Conservation (phyloP, 2,888 invertebrate genomes). For the Lithophane leautieri region DNA sequence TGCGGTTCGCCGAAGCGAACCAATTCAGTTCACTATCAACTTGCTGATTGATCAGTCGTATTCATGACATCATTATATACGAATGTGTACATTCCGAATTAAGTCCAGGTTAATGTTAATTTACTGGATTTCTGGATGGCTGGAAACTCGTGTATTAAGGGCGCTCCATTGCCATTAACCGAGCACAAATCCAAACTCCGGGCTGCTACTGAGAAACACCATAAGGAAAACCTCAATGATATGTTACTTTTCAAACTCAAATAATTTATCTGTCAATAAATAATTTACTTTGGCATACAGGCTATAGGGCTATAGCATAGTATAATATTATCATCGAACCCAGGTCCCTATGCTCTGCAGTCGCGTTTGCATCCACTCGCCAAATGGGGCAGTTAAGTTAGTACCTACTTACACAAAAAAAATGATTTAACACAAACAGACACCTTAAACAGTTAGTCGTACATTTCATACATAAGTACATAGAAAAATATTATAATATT, state of each 20-base stretch:
- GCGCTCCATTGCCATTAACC: neutral
- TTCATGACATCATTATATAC: constrained; percentile 72
- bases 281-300: neutral
- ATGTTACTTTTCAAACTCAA: neutral
- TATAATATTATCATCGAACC: neutral
- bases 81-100: constrained; percentile 35
- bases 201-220: neutral
- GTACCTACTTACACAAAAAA: neutral
- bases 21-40: constrained; percentile 80
- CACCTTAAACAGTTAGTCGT: no score
- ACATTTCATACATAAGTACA: no score
- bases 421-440: no score
- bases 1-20: constrained; percentile 82
- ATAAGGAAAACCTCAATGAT: neutral
- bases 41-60: constrained; percentile 74
- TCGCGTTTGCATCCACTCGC: neutral
- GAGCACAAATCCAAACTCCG: neutral
- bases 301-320: neutral
- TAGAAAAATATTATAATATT: no score
- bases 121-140: neutral
- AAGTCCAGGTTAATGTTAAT: constrained; percentile 12
- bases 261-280: neutral
- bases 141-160: neutral
- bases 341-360: no score
- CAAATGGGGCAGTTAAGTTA: no score